Percentiles rank a stretch among this genome's conserved stretches.
Evolutionary conservation across 2,113 vertebrate species (phyloP).

Genomic region (Ginglymostoma cirratum): DNA sequence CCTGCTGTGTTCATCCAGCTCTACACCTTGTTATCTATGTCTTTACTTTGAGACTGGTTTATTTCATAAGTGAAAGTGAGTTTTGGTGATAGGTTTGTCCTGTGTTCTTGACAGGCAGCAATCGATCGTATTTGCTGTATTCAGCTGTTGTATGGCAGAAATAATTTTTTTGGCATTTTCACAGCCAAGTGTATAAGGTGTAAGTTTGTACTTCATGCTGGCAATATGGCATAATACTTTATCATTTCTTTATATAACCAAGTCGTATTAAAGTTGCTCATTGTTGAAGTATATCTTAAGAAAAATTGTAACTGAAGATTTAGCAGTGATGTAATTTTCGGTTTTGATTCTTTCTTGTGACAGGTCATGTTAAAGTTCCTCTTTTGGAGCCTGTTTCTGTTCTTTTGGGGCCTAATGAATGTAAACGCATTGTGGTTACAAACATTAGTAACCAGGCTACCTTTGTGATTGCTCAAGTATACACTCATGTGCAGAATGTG

Average conservation of each 20-base stretch:
- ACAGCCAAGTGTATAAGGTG: neutral
- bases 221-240: too few relatives aligned
- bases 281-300: neutral
- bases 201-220: neutral
- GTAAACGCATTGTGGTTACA: neutral
- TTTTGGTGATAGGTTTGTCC: neutral
- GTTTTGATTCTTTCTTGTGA: neutral
- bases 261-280: neutral
- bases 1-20: too few relatives aligned
- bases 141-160: neutral
- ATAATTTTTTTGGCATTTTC: neutral
- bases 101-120: neutral
- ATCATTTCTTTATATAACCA: neutral
- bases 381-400: neutral
- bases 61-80: neutral
- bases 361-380: neutral
- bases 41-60: neutral
- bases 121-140: neutral
- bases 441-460: neutral
- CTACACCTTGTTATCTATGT: too few relatives aligned
- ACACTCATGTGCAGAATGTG: conserved; percentile 27
- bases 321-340: neutral
- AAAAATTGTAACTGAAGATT: neutral
- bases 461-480: conserved; percentile 33
- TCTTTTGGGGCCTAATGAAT: neutral